Base-by-base conservation (phyloP, 2,888 invertebrate species). In the Brenthis hecate region DNA sequence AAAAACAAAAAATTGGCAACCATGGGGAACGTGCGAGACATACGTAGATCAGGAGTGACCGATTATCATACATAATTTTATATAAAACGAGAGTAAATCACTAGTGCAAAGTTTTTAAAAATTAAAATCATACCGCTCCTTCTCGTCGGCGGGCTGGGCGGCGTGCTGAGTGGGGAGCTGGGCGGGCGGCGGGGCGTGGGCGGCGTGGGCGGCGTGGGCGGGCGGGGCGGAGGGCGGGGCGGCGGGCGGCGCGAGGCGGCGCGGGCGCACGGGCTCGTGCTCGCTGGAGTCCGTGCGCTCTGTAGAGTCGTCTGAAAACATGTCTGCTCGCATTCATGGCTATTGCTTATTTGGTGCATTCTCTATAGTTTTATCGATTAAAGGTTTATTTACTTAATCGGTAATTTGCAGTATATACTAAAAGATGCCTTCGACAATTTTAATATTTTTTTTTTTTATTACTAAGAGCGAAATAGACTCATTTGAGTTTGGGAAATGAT, bases 221-320 rank as follows among this genome's bases (percentile, higher is more conserved):
- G n/a, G 48, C 13, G 13, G 60, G 48, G 16, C 60, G 48, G 71
- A 64, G 19, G 43, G 69, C 32, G 23, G 82, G 76, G 61, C 85
- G 86, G 72, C 88, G 60, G 6, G 28, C 50, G 0, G 36, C 36
- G 85, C 48, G 0, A 91, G 89, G 1, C 86, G 87, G 0, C 90
- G 90, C 1, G 91, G 76, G 8, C 74, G 70, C 5, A 77, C 19
- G 74, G 80, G 2, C 72, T 13, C 73, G 13, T 81, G 80, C 14
- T 88, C 89, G 61, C 89, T 90, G 0, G 91, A 90, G 36, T 89
- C 89, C 0, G 90, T 89, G 69, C 88, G 88, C 60, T 91, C 91
- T 0, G 86, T 84, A 0, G 87, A 87, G 56, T 90, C 91, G 51
- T 91, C 91, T 91, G 73, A 13, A 74, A 72, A 56, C 66, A 74